Conservation (phyloP, 2,888 invertebrate genomes). For the Fabriciana adippe region DNA sequence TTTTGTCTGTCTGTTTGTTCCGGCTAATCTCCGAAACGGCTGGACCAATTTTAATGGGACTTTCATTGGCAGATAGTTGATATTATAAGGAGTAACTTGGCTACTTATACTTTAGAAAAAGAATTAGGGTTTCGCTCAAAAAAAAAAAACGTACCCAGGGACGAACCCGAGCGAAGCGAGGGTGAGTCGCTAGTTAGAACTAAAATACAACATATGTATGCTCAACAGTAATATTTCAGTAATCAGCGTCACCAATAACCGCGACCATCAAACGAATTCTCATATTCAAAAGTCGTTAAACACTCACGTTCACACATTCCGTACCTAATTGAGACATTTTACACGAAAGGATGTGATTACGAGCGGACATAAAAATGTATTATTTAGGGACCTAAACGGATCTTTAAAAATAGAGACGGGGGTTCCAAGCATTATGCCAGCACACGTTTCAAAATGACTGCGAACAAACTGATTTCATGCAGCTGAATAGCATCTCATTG, state of each 20-base stretch:
- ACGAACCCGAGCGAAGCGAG: no score
- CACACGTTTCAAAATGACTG: conserved; percentile 45
- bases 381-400: conserved; percentile 61
- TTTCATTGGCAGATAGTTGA: no score
- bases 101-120: no score
- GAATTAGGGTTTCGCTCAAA: no score
- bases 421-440: conserved; percentile 46
- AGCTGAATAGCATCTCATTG: conserved; percentile 37
- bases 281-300: conserved; percentile 67
- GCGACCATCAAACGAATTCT: conserved; percentile 51
- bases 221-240: conserved; percentile 50
- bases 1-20: no score
- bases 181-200: conserved; percentile 10
- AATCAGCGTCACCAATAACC: conserved; percentile 52
- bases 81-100: no score
- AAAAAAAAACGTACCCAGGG: no score
- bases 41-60: no score
- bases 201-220: conserved; percentile 40
- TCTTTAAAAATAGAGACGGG: conserved; percentile 68
- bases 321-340: conserved; percentile 79
- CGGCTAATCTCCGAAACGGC: no score
- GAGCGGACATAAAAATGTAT: conserved; percentile 39
- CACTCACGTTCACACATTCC: conserved; percentile 73
- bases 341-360: conserved; percentile 47
- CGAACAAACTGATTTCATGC: conserved; percentile 41